A percentile compares a stretch with the other conserved stretches of the same genome.
These are phyloP conservation scores for Polymixis flavicincta DNA, from an alignment of 2,888 invertebrate genomes.

Conservation along the genomic window DNA sequence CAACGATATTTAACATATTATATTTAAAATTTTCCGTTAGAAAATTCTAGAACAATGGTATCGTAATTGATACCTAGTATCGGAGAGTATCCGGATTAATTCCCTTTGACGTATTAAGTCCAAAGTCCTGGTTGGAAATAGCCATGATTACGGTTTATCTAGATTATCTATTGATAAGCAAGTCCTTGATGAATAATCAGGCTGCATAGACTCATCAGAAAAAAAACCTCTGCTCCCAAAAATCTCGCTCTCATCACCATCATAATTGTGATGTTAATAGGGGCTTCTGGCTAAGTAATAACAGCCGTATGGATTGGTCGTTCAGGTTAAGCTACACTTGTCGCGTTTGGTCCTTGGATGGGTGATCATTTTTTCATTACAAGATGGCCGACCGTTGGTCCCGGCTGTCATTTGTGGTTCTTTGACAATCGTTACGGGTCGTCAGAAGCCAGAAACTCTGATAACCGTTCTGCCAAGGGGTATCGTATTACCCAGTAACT, in stretches of 20 bases:
- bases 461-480: too few relatives aligned
- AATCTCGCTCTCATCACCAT: background rate
- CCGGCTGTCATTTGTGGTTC: too few relatives aligned
- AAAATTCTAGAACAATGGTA: background rate
- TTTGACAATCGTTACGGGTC: too few relatives aligned
- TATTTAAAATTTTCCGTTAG: background rate
- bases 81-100: background rate
- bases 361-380: too few relatives aligned
- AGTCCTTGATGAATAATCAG: background rate
- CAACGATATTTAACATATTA: background rate
- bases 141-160: background rate
- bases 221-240: background rate
- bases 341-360: too few relatives aligned
- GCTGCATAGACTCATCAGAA: background rate
- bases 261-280: background rate
- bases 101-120: background rate
- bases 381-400: too few relatives aligned
- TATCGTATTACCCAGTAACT: too few relatives aligned
- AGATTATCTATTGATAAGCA: constrained; percentile 4
- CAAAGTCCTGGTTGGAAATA: background rate
- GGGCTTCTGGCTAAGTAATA: too few relatives aligned
- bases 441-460: too few relatives aligned
- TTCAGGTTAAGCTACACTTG: too few relatives aligned
- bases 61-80: constrained; percentile 7
- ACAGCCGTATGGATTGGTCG: too few relatives aligned